phyloP scores from a whole-genome alignment of 1,140 invertebrate genomes.

The Medauroidea extradentata region DNA sequence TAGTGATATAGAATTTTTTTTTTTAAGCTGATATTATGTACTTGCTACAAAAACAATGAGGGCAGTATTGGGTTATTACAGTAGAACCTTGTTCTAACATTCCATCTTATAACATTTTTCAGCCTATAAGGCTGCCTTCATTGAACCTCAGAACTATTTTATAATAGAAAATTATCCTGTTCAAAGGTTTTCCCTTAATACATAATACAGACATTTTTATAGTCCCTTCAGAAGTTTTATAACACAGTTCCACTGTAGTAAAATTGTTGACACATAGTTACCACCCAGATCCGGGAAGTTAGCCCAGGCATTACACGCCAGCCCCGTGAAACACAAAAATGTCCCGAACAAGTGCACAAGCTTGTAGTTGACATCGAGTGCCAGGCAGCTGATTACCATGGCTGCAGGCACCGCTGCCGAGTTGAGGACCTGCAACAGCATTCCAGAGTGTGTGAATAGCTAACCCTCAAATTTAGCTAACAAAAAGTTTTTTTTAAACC shows the following conservation, averaged over 20 bases:
- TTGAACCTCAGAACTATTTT: too few species aligned
- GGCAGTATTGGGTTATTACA: too few species aligned
- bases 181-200: background rate
- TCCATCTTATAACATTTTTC: background rate
- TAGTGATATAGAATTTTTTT: too few species aligned
- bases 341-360: constrained; percentile 77
- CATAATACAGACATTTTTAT: background rate
- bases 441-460: too few species aligned
- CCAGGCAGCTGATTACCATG: constrained; percentile 65
- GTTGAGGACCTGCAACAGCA: constrained; percentile 72
- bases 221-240: background rate
- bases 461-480: too few species aligned
- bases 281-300: constrained; percentile 64
- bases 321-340: constrained; percentile 73
- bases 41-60: too few species aligned
- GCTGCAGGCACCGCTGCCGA: constrained; percentile 84
- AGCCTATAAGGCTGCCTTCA: background rate
- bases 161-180: too few species aligned
- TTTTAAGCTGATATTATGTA: too few species aligned
- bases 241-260: background rate
- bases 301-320: constrained; percentile 78
- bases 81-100: background rate
- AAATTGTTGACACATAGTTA: background rate
- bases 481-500: too few species aligned
- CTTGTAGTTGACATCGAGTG: constrained; percentile 63